Conservation (phyloP, 2,888 invertebrate species). For the Aethes cnicana region DNA sequence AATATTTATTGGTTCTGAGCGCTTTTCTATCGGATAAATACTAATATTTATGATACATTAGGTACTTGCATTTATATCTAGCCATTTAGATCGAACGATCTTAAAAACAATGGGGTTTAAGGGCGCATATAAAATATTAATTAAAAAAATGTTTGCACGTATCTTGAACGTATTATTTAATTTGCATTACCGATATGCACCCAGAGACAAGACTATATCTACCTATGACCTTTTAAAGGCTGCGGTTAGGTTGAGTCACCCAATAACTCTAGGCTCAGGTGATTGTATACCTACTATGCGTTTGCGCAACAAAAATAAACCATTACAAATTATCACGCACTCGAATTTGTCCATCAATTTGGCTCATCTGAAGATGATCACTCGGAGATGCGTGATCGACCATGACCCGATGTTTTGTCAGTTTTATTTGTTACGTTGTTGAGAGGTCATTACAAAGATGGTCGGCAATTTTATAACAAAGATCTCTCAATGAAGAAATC, state of each 20-base stretch:
- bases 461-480: background rate
- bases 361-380: constrained; percentile 38
- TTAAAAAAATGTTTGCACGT: too few relatives aligned
- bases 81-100: too few relatives aligned
- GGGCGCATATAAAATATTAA: too few relatives aligned
- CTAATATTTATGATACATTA: too few relatives aligned
- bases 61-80: too few relatives aligned
- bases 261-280: background rate
- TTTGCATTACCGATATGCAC: too few relatives aligned
- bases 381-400: constrained; percentile 38
- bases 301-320: constrained; percentile 23
- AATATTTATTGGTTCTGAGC: too few relatives aligned
- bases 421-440: background rate
- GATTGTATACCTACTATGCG: constrained; percentile 1
- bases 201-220: too few relatives aligned
- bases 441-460: constrained; percentile 4
- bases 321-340: constrained; percentile 39
- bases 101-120: too few relatives aligned
- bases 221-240: too few relatives aligned
- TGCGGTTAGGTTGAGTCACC: constrained; percentile 1
- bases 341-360: constrained; percentile 48
- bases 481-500: background rate
- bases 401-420: constrained; percentile 43
- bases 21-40: too few relatives aligned
- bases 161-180: too few relatives aligned